Evolutionary conservation across 2,888 invertebrate species (phyloP).

Genomic region (Calameuta filiformis): DNA sequence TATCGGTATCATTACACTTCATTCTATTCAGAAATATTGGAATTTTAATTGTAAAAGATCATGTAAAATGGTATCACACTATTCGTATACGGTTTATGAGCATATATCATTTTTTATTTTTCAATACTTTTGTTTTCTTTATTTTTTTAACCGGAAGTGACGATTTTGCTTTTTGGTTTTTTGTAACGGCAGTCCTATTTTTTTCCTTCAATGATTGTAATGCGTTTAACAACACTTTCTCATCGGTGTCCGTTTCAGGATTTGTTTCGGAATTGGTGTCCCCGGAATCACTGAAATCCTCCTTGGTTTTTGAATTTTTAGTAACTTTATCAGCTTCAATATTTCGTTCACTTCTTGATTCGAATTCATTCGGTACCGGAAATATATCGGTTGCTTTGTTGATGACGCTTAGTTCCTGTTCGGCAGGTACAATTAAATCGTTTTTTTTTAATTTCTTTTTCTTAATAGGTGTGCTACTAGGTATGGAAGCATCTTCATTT

Average conservation of each 20-base stretch:
- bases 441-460: background rate
- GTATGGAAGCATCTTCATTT: background rate
- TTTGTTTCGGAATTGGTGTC: slow-evolving; percentile 4
- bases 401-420: background rate
- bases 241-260: background rate
- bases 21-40: background rate
- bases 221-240: slow-evolving; percentile 8
- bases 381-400: background rate
- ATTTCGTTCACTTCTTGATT: background rate
- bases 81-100: background rate
- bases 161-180: background rate
- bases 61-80: background rate
- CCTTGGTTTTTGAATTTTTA: background rate
- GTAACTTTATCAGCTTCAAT: background rate
- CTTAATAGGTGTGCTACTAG: background rate
- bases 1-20: background rate
- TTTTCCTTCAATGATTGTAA: slow-evolving; percentile 4
- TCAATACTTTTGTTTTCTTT: background rate
- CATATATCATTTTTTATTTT: background rate
- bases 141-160: background rate
- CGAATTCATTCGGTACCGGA: background rate
- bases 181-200: background rate
- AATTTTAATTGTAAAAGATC: background rate
- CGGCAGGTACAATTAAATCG: background rate
- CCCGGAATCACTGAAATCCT: background rate